A percentile compares a stretch with the other conserved stretches of the same genome.
phyloP scores from a whole-genome alignment of 2,797 vertebrate genomes.

The Chiloscyllium punctatum region DNA sequence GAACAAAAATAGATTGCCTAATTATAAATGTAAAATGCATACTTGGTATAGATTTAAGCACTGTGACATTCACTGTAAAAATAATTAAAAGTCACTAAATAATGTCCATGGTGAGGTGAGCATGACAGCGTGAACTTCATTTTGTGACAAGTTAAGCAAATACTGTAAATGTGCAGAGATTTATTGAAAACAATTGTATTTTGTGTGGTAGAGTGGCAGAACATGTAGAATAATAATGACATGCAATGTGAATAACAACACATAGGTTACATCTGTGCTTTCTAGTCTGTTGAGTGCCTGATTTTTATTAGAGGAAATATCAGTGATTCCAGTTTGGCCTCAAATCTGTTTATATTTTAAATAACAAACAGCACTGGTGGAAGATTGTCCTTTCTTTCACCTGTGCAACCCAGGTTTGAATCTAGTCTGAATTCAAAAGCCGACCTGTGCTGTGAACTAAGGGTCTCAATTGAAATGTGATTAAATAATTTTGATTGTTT shows the following conservation, averaged over 20 bases:
- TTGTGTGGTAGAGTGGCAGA: background rate
- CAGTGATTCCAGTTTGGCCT: background rate
- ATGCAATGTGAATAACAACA: background rate
- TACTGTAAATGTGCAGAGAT: background rate
- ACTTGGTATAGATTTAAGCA: background rate
- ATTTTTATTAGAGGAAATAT: background rate
- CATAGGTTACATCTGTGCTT: background rate
- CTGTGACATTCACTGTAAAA: background rate
- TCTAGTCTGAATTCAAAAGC: background rate
- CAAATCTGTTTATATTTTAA: background rate
- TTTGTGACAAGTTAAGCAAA: background rate
- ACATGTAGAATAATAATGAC: background rate
- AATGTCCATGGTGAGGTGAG: background rate
- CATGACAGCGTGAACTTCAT: background rate
- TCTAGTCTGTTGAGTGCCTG: background rate
- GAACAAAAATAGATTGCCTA: background rate
- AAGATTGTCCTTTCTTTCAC: background rate
- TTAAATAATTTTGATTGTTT: background rate
- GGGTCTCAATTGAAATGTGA: background rate
- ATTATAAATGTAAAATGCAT: background rate
- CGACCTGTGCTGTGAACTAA: background rate
- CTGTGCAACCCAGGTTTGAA: background rate
- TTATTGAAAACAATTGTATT: background rate
- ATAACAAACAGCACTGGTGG: background rate
- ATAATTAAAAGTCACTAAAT: background rate